Conservation (phyloP, 2,797 vertebrate genomes). For the Leucoraja ocellata region DNA sequence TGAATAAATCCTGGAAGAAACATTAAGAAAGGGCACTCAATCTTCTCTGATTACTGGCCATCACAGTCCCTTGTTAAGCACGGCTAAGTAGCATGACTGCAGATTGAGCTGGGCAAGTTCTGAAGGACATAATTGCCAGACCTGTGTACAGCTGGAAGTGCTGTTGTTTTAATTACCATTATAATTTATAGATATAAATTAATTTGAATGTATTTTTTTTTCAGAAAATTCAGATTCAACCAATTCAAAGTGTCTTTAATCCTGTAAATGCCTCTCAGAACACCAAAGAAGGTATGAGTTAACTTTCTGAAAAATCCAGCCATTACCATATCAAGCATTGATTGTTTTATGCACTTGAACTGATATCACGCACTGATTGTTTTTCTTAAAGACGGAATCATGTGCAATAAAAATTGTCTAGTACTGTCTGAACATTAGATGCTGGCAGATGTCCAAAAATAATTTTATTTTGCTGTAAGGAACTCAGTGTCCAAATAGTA, state of each 20-base stretch:
- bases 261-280: conserved; percentile 43
- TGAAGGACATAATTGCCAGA: too few species aligned
- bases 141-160: not conserved
- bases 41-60: too few species aligned
- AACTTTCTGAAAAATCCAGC: conserved; percentile 30
- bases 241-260: conserved; percentile 49
- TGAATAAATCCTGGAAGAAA: too few species aligned
- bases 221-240: conserved; percentile 48
- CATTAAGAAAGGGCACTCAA: too few species aligned
- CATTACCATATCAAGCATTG: not conserved
- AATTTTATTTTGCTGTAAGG: not conserved
- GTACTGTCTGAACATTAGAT: not conserved
- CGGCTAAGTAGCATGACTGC: too few species aligned
- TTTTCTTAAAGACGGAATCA: not conserved
- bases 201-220: conserved; percentile 42
- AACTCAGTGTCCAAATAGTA: not conserved
- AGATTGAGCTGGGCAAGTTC: too few species aligned
- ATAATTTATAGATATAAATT: conserved; percentile 7
- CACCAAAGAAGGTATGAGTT: conserved; percentile 63
- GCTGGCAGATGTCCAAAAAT: not conserved
- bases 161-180: not conserved
- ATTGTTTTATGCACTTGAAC: not conserved
- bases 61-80: too few species aligned
- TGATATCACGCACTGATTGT: not conserved
- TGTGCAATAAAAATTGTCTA: not conserved